Conservation (phyloP, 2,888 invertebrate species). For the Hirtodrosophila duncani region DNA sequence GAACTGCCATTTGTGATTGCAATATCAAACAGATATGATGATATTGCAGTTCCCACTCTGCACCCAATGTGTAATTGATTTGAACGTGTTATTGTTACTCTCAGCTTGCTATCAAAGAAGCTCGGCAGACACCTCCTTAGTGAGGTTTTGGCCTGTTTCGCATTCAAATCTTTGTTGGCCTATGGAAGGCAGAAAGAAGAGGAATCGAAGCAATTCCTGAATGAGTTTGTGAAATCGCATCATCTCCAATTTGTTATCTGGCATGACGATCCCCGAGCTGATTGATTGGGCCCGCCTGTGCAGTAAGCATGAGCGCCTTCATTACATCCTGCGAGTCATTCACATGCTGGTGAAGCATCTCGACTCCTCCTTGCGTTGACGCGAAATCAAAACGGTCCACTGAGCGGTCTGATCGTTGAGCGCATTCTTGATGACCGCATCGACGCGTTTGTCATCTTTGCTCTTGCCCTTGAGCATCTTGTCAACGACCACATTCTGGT, state of each 20-base stretch:
- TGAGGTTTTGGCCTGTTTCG: conserved; percentile 96
- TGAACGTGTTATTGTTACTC: no score
- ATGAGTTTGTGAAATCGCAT: not conserved
- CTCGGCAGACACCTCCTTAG: conserved; percentile 96
- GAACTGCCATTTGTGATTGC: no score
- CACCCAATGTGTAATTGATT: no score
- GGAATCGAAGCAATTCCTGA: not conserved
- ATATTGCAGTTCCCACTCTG: no score
- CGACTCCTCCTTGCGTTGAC: conserved; percentile 91
- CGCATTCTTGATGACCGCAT: conserved; percentile 87
- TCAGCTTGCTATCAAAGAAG: no score
- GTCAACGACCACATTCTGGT: conserved; percentile 93
- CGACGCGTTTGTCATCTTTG: conserved; percentile 88
- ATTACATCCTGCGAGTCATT: conserved; percentile 88
- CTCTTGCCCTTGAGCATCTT: conserved; percentile 96
- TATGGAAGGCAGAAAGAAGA: conserved; percentile 65
- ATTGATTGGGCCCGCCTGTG: conserved; percentile 91
- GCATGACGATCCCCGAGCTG: conserved; percentile 94
- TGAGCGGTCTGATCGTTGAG: conserved; percentile 95
- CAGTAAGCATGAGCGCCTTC: conserved; percentile 88
- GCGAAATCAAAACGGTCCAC: conserved; percentile 94
- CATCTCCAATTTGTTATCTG: conserved; percentile 51
- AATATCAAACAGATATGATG: no score
- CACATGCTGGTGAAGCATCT: conserved; percentile 87
- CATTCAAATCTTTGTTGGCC: conserved; percentile 98